Evolutionary conservation across 2,113 vertebrate genomes (phyloP).

Genomic region (Baryphthengus martii): DNA sequence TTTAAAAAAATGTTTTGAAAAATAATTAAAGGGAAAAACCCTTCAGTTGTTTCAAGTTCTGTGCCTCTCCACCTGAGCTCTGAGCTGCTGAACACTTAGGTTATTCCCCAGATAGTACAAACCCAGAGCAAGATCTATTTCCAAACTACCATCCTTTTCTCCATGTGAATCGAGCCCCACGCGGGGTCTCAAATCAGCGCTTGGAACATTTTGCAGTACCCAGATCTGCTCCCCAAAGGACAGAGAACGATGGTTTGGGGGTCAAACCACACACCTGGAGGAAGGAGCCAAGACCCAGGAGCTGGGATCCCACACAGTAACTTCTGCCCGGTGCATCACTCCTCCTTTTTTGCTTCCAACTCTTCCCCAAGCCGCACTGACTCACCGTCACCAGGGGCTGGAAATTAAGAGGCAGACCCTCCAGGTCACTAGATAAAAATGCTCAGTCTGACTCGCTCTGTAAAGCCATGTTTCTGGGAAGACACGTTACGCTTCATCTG

Average conservation of each 20-base stretch:
- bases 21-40: background rate
- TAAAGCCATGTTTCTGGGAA: background rate
- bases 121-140: background rate
- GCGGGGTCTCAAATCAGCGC: background rate
- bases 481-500: background rate
- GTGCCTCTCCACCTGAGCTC: background rate
- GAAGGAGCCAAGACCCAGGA: background rate
- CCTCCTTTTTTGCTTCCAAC: background rate
- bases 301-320: accelerated
- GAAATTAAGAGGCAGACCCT: background rate
- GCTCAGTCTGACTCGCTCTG: background rate
- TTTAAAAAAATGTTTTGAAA: background rate
- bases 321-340: accelerated
- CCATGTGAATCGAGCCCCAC: accelerated
- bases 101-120: background rate
- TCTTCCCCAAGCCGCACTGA: background rate
- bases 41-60: background rate
- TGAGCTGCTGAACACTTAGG: background rate
- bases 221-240: background rate
- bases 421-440: background rate
- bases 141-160: background rate
- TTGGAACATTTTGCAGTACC: background rate
- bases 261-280: background rate
- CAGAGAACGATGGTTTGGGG: background rate
- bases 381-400: background rate